Base-by-base conservation (phyloP, 2,888 invertebrate species). In the Gastrophysa polygoni region DNA sequence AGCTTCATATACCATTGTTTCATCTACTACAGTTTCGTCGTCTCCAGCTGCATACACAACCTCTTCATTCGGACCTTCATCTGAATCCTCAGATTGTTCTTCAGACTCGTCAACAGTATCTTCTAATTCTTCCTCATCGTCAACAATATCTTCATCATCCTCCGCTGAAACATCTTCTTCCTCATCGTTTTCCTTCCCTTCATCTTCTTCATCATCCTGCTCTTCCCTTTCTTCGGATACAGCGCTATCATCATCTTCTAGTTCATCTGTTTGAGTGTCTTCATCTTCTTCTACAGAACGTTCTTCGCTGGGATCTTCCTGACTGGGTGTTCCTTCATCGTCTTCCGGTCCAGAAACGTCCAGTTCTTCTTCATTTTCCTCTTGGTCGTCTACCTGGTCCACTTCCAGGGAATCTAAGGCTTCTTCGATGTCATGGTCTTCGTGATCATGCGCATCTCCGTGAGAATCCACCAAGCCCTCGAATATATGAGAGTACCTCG, bases 391-490 rank as follows among this genome's bases (percentile, higher is more conserved):
- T 24, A 73, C 70, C 21, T 68, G 66, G 47, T 71, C 67, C 49
- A 72, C 70, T 21, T 75, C 71, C 21, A 75, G 81, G n/a, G 78
- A 80, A 7, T 82, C 80, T 20, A 80, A 80, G 17, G 76, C 73
- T 28, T 66, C 56, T 32, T 66, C 68, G 17, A 72, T 72, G 20
- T 77, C 75, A 34, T 66, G 62, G 32, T 76, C 75, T 14, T 54
- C 54, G 21, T 54, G 54, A 46, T 75, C 74, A 49, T 78, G 80
- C 46, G 80, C 79, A 54, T 71, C 71, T 18, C 83, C 78, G 51
- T 82, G 78, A 67, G 88, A 87, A 77, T 91, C 90, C 10, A 91
- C 85, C 92, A 92, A 93, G 34, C 92, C 92, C 72, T 91, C 90
- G 66, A 92, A 87, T 56, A 91, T 85, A 71, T 88, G 88, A 10